phyloP scores from a whole-genome alignment of 2,888 invertebrate species.

The Crematogaster levior region DNA sequence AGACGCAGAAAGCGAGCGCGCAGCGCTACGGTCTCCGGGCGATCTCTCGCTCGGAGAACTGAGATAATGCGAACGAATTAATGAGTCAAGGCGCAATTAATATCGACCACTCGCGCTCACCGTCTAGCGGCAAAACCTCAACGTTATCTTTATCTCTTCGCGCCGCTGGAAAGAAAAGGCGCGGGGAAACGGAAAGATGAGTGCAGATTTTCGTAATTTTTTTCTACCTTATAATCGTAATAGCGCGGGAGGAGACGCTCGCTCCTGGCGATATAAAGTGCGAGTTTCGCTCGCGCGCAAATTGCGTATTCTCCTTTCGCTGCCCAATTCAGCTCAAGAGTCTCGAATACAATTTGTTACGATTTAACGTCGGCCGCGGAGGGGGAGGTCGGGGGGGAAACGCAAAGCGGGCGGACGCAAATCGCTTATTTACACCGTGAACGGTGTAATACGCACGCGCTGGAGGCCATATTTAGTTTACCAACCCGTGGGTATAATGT shows the following conservation, averaged over 20 bases:
- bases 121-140: conserved; percentile 56
- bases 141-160: conserved; percentile 31
- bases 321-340: conserved; percentile 57
- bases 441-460: conserved; percentile 78
- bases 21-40: conserved; percentile 70
- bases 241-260: not conserved
- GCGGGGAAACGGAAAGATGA: not conserved
- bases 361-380: conserved; percentile 67
- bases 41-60: conserved; percentile 68
- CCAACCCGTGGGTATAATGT: conserved; percentile 85
- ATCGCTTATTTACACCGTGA: conserved; percentile 81
- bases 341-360: conserved; percentile 72
- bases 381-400: conserved; percentile 14
- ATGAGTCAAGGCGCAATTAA: conserved; percentile 82
- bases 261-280: conserved; percentile 17
- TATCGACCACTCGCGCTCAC: conserved; percentile 70
- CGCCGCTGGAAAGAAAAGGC: conserved; percentile 13
- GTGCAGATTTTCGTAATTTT: conserved; percentile 37
- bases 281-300: conserved; percentile 46
- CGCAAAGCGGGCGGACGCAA: conserved; percentile 68
- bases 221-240: conserved; percentile 37
- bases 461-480: conserved; percentile 81
- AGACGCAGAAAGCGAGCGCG: conserved; percentile 75
- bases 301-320: conserved; percentile 54
- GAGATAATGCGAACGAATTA: conserved; percentile 82